A percentile compares a stretch with the other conserved stretches of the same genome.
These are phyloP conservation scores for Ailuropoda melanoleuca DNA, from an alignment of 2,113 vertebrate species.

Conservation along the genomic window DNA sequence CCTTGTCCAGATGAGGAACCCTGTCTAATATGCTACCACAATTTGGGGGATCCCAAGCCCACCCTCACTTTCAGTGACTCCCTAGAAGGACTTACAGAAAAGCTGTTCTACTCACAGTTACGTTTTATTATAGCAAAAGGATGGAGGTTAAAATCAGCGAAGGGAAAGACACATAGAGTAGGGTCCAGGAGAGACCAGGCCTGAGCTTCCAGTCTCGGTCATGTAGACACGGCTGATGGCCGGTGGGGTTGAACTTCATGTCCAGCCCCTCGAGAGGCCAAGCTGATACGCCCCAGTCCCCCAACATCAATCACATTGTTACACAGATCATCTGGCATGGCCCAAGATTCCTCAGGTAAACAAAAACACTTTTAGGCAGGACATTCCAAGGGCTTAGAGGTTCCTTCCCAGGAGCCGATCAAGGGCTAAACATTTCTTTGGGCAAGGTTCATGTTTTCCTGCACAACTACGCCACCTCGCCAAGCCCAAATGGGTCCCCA, in stretches of 20 bases:
- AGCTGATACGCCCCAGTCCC: background rate
- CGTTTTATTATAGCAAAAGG: background rate
- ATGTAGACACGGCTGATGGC: background rate
- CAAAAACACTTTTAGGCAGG: background rate
- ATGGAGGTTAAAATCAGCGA: background rate
- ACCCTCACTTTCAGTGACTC: background rate
- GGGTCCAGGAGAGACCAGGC: background rate
- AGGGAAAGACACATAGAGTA: background rate
- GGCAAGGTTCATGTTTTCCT: background rate
- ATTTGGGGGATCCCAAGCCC: background rate
- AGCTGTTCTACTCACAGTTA: too few relatives aligned
- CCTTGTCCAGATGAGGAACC: background rate
- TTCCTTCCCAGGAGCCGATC: background rate
- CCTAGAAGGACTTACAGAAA: background rate
- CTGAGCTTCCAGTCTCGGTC: rapidly evolving
- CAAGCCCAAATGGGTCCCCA: background rate
- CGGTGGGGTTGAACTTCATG: background rate
- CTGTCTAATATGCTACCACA: background rate
- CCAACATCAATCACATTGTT: background rate
- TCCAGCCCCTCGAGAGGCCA: too few relatives aligned
- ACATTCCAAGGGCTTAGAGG: background rate
- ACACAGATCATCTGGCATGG: background rate
- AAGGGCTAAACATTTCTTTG: too few relatives aligned
- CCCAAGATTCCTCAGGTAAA: background rate
- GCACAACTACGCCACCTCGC: rapidly evolving